Conservation (phyloP, 2,888 invertebrate species). For the Sminthurinus aureus region DNA sequence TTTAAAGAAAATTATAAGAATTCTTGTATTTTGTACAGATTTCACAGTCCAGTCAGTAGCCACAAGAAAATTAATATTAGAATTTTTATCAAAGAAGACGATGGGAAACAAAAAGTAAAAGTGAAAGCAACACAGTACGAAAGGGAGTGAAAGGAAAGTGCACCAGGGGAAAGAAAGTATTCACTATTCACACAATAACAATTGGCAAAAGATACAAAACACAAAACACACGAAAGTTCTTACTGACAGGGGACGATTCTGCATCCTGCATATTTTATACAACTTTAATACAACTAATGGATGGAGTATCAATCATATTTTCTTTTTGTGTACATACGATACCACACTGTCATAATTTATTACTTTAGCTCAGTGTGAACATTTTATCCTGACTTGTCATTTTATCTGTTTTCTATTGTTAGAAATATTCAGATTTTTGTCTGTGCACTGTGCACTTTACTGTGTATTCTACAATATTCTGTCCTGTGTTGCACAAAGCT, state of each 20-base stretch:
- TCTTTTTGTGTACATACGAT: background rate
- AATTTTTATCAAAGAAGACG: background rate
- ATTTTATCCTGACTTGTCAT: background rate
- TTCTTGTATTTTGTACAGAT: no score
- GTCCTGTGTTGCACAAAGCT: no score
- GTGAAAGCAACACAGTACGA: no score
- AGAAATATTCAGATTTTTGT: background rate
- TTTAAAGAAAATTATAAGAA: no score
- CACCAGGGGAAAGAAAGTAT: background rate
- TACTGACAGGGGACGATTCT: background rate
- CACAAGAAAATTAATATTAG: background rate
- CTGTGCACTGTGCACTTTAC: no score
- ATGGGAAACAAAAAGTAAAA: background rate
- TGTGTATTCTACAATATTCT: no score
- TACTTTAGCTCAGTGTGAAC: no score
- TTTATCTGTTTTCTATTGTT: background rate
- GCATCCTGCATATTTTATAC: background rate
- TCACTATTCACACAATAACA: background rate
- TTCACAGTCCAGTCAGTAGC: background rate
- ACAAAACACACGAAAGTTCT: background rate
- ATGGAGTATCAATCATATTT: conserved; percentile 6
- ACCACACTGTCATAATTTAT: no score
- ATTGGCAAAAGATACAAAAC: background rate
- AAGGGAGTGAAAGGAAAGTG: no score
- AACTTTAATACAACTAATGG: conserved; percentile 29